Evolutionary conservation across 2,797 vertebrate genomes (phyloP), one percentile per base, ranked within the genome.

Genomic region (Karalla daura): DNA sequence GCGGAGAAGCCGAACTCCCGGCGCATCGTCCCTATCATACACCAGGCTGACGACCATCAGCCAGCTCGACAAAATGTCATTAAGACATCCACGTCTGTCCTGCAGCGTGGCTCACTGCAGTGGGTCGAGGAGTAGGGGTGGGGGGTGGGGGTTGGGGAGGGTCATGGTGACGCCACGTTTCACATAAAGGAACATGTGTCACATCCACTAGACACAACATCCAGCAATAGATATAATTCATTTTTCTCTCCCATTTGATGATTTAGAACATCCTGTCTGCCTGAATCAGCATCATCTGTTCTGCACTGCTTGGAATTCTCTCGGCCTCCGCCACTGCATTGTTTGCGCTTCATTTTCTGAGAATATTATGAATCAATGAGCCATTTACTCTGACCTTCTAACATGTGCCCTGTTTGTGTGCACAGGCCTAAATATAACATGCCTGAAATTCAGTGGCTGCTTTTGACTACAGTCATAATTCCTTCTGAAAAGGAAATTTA

Each of bases 161-260:
- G 47, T 72, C 53, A 17, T 44, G 54, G 24, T 63, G 77, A 71
- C 6, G 20, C 52, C 59, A 32, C 61, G 56, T 55, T 74, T 79
- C 71, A 80, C 51, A 74, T 60, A 59, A 70, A 71, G 53, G 32
- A 78, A 46, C 78, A 67, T 73, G 75, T 83, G 75, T 76, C 81
- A 83, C 54, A 72, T 83, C 74, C 68, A 67, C 53, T 68, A 35
- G 41, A 72, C 64, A 62, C 65, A 58, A 66, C 56, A 63, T 63
- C 39, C 73, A 35, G 70, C 41, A 47, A 44, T 6, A 50, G 52
- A 74, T 72, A 44, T 36, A 40, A 74, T 73, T 74, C 17, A 28
- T 69, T 69, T 74, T 56, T 68, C 50, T 50, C 49, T 63, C 15
- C 62, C 41, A 64, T 76, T 58, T 81, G 54, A 56, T 32, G 17